A percentile compares a stretch with the other conserved stretches of the same genome.
phyloP scores from a whole-genome alignment of 2,797 vertebrate genomes.

The Pelodytes ibericus region DNA sequence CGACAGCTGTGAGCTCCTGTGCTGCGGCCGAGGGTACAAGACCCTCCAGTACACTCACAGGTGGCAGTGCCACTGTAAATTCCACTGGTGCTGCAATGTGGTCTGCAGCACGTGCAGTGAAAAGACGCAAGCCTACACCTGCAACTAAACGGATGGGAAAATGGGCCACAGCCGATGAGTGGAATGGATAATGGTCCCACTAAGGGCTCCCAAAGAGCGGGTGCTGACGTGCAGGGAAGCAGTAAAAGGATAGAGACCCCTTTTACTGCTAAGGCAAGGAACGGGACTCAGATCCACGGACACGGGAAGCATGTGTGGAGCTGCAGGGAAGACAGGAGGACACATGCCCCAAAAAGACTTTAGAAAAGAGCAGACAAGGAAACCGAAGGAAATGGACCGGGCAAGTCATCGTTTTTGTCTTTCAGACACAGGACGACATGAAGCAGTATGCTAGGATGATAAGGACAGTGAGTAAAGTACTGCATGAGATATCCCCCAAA shows the following conservation, averaged over 20 bases:
- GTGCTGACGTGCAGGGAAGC: not conserved
- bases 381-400: not conserved
- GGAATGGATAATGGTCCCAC: not conserved
- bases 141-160: conserved; percentile 37
- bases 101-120: conserved; percentile 52
- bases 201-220: too few species aligned
- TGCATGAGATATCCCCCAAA: not conserved
- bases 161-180: not conserved
- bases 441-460: not conserved
- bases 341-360: not conserved
- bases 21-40: conserved; percentile 54
- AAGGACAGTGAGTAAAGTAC: not conserved
- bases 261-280: conserved; percentile 78
- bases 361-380: not conserved
- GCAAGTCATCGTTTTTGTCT: not conserved
- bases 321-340: not conserved
- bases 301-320: conserved; percentile 54
- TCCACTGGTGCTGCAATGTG: conserved; percentile 57
- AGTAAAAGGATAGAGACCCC: conserved; percentile 46
- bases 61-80: conserved; percentile 57
- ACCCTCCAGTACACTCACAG: conserved; percentile 48
- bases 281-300: not conserved
- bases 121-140: conserved; percentile 53
- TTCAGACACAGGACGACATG: not conserved
- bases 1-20: conserved; percentile 47